Conservation (phyloP, 2,888 invertebrate genomes). For the Gymnosoma rotundatum region DNA sequence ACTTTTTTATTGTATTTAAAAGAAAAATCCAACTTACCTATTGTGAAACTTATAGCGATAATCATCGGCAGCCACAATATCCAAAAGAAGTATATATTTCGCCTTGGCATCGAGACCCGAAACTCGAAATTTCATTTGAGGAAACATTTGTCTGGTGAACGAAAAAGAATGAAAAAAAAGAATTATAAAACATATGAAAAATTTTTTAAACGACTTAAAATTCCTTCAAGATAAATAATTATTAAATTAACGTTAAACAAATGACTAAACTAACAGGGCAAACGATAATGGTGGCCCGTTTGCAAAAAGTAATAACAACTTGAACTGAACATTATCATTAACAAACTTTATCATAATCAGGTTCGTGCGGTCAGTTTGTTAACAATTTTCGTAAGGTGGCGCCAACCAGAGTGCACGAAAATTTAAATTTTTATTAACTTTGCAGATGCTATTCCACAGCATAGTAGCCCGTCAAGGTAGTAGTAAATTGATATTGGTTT, state of each 20-base stretch:
- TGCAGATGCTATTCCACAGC: conserved; percentile 11
- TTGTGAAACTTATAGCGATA: conserved; percentile 99
- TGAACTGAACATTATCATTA: conserved; percentile 59
- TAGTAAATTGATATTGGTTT: conserved; percentile 66
- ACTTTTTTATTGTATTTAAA: no score
- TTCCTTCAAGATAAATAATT: conserved; percentile 48
- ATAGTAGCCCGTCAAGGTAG: conserved; percentile 63
- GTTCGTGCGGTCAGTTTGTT: conserved; percentile 61
- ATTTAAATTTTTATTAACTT: conserved; percentile 77
- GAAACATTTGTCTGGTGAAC: conserved; percentile 98
- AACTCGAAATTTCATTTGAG: conserved; percentile 99
- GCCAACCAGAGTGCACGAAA: conserved; percentile 75
- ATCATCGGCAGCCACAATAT: conserved; percentile 99
- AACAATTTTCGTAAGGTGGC: conserved; percentile 77
- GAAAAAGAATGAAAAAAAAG: conserved; percentile 15
- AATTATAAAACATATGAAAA: not conserved
- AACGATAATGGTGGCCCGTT: conserved; percentile 56
- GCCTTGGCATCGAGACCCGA: conserved; percentile 99
- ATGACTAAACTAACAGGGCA: conserved; percentile 25
- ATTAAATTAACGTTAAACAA: conserved; percentile 62
- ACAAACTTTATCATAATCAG: conserved; percentile 69
- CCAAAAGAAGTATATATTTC: conserved; percentile 99
- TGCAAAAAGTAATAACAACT: conserved; percentile 50
- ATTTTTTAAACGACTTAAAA: conserved; percentile 6
- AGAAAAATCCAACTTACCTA: conserved; percentile 85